Base-by-base conservation (phyloP, 2,113 vertebrate genomes). In the Sinocyclocheilus anshuiensis region DNA sequence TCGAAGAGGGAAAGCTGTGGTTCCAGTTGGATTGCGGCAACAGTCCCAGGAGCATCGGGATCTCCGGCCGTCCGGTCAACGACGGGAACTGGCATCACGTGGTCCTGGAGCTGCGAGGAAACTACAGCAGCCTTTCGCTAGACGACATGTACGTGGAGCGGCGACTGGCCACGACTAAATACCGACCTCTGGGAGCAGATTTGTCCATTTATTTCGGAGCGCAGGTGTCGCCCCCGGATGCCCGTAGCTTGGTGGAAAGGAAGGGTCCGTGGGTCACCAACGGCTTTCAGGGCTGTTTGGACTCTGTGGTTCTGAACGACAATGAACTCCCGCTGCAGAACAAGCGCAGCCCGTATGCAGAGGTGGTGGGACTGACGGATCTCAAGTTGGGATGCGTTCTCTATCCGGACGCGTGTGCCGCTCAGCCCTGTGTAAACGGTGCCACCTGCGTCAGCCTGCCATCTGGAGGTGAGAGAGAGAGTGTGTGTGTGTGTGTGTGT, bases 251-350 rank as follows among this genome's bases (percentile, higher is more conserved):
- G 84, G 92, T 94, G 0, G 96, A 97, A 72, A 76, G 96, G 65
- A 97, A 95, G 77, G 96, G 95, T 0, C 95, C 95, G 0, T 93
- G 91, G 93, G 96, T 97, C 39, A 89, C 96, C 65, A 94, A 96
- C 0, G 97, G 98, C 65, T 99, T 99, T 90, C 98, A 99, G 92
- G 98, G 98, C 82, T 99, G 98, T 92, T 93, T 99, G 93, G 98
- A 99, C 90, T 97, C 97, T 0, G 96, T 99, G 81, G 91, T 94
- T 88, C 93, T 99, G 2, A 99, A 99, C 6, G 94, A 95, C 92
- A 95, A 97, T 0, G 97, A 99, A 84, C 93, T 99, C 90, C 97
- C 97, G 0, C 96, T 99, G 57, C 97, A 99, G 74, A 98, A 98
- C 95, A 99, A 98, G 86, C 97, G 96, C 83, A 97, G 97, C 42